Base-by-base conservation (phyloP, 2,113 vertebrate species). In the Pica pica region DNA sequence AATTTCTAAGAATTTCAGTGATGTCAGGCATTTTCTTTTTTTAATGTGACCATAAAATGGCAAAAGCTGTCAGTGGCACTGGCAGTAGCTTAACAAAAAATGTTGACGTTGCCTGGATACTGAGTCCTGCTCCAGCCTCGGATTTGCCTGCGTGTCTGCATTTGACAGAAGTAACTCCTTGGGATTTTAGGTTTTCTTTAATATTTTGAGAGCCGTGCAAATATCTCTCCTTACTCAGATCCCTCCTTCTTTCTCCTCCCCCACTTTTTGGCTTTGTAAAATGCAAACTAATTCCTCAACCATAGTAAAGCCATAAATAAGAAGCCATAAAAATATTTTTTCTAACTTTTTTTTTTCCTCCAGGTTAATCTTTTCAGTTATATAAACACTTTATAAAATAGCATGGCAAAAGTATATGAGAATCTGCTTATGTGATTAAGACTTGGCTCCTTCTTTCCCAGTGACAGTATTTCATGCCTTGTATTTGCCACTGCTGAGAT, bases 391-490 rank as follows among this genome's bases (percentile, higher is more conserved):
- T 94, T 63, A 91, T 55, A 89, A 93, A 93, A 82, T 47, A 91
- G 67, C 70, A 80, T 13, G 11, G 35, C 55, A 50, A 77, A 87
- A 83, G 44, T 68, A 63, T 53, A 89, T 82, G 65, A 84, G 71
- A 87, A 83, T 95, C 93, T 94, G 82, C 96, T 92, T 77, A 92
- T 87, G 61, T 46, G 89, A 94, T 97, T 96, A 91, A 93, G 63
- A 39, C 27, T 94, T 85, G 70, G 50, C 39, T 94, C 41, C 50
- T 83, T 89, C 78, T 53, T 83, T 69, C 52, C 41, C 71, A 37
- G 27, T 31, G 87, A 71, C 60, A 50, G 27, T 21, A 84, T 84
- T 84, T 90, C 46, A 57, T 27, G 69, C 65, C 64, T 61, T 74
- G 60, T 46, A 30, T 71, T 87, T 80, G 57, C 73, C 80, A 60